Base-by-base conservation (phyloP, 2,797 vertebrate species). In the Centroberyx gerrardi region DNA sequence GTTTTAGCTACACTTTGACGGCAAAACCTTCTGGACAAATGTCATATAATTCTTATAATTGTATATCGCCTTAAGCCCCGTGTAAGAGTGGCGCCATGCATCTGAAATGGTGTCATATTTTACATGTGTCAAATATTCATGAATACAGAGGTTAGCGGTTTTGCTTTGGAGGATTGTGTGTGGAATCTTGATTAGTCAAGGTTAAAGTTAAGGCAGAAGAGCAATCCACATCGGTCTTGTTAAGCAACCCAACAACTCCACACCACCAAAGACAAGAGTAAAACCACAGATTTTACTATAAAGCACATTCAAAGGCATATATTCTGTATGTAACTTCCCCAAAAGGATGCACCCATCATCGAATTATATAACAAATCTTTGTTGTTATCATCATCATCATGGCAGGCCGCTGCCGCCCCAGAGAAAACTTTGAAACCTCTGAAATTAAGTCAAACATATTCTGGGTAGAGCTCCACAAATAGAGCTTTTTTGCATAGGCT, bases 401-500 rank as follows among this genome's bases (percentile, higher is more conserved):
- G 60, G 64, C 85, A 77, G 84, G 51, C 79, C 33, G 27, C 66
- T 42, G 55, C 65, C 17, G 66, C 90, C 80, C 76, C 62, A 63
- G 77, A 82, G 82, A 66, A 82, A 81, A 75, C 52, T 67, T 63
- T 77, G 52, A 89, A 86, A 76, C 79, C 76, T 81, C 69, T 74
- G 69, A 85, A 88, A 90, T 88, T 58, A 69, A 84, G 63, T 91
- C 70, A 65, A 80, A 81, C 72, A 74, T 84, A 76, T 82, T 77
- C 67, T 52, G 82, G 70, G 74, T 82, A 63, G 62, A 72, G 56
- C 64, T 76, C 80, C 69, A 68, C 80, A 89, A 90, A 88, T 84
- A 81, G 88, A 83, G 72, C 27, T 60, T 52, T 78, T 79, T 84
- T 84, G 64, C 68, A 68, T 52, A 48, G 22, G 59, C 81, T 86